Percentiles rank a stretch among this genome's conserved stretches.
These are phyloP conservation scores for Onychomys leucogaster DNA, from an alignment of 2,797 vertebrate species.

Conservation along the genomic window DNA sequence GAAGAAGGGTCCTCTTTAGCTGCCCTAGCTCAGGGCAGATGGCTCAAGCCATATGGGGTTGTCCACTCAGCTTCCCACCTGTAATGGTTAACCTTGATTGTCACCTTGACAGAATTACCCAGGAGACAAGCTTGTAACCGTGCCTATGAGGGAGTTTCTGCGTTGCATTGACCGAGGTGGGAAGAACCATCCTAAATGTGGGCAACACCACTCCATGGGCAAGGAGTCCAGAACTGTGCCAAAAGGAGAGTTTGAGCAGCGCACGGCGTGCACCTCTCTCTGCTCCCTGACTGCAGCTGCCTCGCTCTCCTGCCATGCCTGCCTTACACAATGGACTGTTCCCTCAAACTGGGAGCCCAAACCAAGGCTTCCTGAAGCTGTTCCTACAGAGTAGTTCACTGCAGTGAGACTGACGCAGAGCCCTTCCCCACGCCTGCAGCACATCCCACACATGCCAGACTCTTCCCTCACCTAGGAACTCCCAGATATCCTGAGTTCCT, in stretches of 20 bases:
- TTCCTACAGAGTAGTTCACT: not conserved
- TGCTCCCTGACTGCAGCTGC: not conserved
- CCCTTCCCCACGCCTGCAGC: not conserved
- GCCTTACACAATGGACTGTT: not conserved
- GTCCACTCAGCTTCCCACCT: not conserved
- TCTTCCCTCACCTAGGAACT: not conserved
- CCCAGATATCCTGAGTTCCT: not conserved
- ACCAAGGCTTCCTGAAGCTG: not conserved
- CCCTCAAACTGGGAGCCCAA: not conserved
- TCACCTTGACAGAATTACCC: not conserved
- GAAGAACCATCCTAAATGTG: not conserved
- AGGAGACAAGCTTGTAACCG: not conserved
- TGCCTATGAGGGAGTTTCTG: not conserved
- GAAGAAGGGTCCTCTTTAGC: not conserved
- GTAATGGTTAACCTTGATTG: not conserved
- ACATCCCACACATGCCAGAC: fast-evolving
- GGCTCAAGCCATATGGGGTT: not conserved
- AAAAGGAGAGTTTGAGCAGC: not conserved
- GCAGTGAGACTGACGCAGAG: not conserved
- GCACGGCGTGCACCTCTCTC: not conserved
- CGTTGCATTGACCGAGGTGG: not conserved
- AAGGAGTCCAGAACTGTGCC: not conserved
- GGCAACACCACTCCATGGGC: not conserved
- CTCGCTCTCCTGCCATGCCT: too few species aligned
- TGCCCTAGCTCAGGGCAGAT: not conserved